Evolutionary conservation across 2,113 vertebrate species (phyloP).

Genomic region (Peucedramus taeniatus): DNA sequence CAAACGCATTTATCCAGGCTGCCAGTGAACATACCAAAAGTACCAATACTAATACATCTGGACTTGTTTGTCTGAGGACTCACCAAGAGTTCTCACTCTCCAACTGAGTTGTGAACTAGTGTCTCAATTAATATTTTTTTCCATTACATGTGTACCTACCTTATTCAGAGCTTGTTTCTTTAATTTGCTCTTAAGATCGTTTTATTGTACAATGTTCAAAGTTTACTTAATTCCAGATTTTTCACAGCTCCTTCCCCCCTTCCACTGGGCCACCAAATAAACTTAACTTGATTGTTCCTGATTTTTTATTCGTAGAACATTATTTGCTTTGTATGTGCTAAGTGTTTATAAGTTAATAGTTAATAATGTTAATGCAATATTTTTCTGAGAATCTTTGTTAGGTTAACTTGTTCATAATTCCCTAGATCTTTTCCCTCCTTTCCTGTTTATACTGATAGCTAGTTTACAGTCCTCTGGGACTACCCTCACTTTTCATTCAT

Average conservation of each 20-base stretch:
- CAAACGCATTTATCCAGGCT: not conserved
- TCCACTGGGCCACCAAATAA: not conserved
- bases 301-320: not conserved
- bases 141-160: not conserved
- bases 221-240: not conserved
- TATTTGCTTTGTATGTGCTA: not conserved
- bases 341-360: not conserved
- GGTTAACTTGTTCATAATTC: not conserved
- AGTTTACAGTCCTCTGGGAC: not conserved
- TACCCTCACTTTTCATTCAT: not conserved
- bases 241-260: rapidly evolving
- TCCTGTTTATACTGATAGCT: not conserved
- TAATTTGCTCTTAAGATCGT: not conserved
- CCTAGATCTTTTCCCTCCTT: not conserved
- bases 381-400: not conserved
- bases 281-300: not conserved
- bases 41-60: rapidly evolving
- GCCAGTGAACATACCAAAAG: not conserved
- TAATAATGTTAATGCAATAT: not conserved
- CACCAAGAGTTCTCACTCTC: not conserved
- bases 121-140: not conserved
- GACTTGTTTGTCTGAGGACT: not conserved
- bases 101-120: not conserved
- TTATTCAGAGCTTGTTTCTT: not conserved
- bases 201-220: not conserved